Evolutionary conservation across 2,888 invertebrate genomes (phyloP), one percentile per base, ranked within the genome.

Genomic region (Coleophora flavipennella): DNA sequence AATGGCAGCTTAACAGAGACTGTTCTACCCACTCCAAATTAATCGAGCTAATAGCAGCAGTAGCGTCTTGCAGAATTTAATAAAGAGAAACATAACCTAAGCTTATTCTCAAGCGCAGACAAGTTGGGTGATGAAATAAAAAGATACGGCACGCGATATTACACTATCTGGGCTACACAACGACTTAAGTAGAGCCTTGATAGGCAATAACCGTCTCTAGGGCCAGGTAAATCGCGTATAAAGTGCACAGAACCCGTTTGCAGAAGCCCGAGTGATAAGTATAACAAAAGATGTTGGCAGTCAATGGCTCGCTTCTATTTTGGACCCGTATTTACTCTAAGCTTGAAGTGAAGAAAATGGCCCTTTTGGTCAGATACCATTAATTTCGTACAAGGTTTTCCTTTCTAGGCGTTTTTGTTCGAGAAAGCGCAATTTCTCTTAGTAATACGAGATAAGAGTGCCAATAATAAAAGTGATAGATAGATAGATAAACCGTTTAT

Each of bases 221-320:
- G 38, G 38, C 34, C 38, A 32, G 35, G 34, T 41, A 35, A 41
- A 41, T 35, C 27, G 27, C 41, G 38, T 28, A 38, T 12, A 25
- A 38, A 35, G 32, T 26, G 11, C 28, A 7, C 31, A 31, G 13
- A 20, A 11, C n/a, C 40, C 33, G 6, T 26, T 31, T 12, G 20
- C 8, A 13, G 8, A 33, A n/a, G 9, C 25, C 35, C 13, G 31
- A 29, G 31, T 41, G 37, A 37, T 31, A 37, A 41, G 41, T 37
- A 26, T 34, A 31, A 34, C 41, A 41, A 41, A 41, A n/a, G 41
- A 36, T 31, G 37, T 34, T 35, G 34, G 37, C 34, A 41, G 31
- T 26, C 33, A 20, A 9, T 35, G 35, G 31, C 12, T 27, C 29
- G 35, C 4, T 26, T 13, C 3, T 13, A 33, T 33, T 33, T 40